Evolutionary conservation across 2,113 vertebrate genomes (phyloP).

Genomic region (Cynoglossus semilaevis): DNA sequence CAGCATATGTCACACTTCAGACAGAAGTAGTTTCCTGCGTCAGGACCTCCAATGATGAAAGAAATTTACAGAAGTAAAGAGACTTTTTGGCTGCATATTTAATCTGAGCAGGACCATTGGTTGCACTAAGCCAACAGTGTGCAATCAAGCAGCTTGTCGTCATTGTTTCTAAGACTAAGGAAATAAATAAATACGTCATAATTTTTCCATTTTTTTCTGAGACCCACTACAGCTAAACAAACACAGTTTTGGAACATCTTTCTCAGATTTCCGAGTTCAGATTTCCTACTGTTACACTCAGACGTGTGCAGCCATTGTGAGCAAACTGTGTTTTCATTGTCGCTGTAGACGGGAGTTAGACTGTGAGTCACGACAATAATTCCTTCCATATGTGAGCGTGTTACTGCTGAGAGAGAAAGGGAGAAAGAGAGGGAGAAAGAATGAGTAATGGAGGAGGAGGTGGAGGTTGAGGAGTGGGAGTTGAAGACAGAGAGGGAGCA

Average conservation of each 20-base stretch:
- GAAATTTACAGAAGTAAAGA: not conserved
- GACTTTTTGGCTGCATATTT: not conserved
- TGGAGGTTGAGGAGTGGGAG: constrained; percentile 14
- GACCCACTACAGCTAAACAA: too few relatives aligned
- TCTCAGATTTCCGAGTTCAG: constrained; percentile 29
- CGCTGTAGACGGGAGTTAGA: constrained; percentile 58
- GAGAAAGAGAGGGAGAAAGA: constrained; percentile 38
- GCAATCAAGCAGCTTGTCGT: not conserved
- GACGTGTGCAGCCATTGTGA: constrained; percentile 28
- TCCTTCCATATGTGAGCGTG: constrained; percentile 76
- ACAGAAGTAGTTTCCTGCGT: constrained; percentile 30
- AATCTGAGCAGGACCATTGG: not conserved
- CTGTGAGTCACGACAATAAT: constrained; percentile 75
- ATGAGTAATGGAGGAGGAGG: not conserved
- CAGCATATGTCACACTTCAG: constrained; percentile 9
- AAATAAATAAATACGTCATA: too few relatives aligned
- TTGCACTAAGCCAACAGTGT: not conserved
- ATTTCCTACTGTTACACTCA: constrained; percentile 28
- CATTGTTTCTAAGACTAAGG: too few relatives aligned
- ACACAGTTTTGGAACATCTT: constrained; percentile 12
- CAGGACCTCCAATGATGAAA: constrained; percentile 3
- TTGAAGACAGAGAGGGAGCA: constrained; percentile 17
- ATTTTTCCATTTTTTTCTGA: too few relatives aligned
- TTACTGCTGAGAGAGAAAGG: constrained; percentile 52
- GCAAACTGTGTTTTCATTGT: constrained; percentile 72